Conservation (phyloP, 2,797 vertebrate genomes). For the Neoniphon sammara region DNA sequence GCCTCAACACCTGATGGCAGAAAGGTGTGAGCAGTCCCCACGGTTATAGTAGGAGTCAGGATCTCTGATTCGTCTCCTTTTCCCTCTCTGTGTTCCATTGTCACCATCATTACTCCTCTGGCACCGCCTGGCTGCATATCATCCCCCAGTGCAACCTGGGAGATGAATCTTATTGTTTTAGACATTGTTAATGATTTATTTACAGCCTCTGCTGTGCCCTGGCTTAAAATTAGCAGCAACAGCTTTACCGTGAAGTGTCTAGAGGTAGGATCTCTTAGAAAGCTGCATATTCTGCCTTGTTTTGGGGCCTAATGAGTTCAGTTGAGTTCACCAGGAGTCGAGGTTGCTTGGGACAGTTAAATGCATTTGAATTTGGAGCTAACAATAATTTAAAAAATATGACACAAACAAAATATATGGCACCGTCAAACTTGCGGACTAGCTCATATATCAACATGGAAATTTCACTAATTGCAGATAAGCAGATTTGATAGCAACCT, state of each 20-base stretch:
- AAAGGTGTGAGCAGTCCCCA: slow-evolving; percentile 14
- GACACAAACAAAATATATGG: background rate
- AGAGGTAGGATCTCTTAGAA: slow-evolving; percentile 37
- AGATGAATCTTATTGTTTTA: slow-evolving; percentile 69
- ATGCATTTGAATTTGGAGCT: slow-evolving; percentile 14
- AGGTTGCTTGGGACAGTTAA: slow-evolving; percentile 21
- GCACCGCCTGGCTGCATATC: slow-evolving; percentile 25
- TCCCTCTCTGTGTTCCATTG: slow-evolving; percentile 12
- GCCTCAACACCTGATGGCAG: slow-evolving; percentile 32
- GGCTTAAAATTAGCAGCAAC: slow-evolving; percentile 62
- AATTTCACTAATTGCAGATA: background rate
- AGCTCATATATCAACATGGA: background rate
- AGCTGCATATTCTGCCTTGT: slow-evolving; percentile 22
- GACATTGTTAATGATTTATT: slow-evolving; percentile 75
- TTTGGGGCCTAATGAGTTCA: slow-evolving; percentile 38
- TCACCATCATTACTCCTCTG: slow-evolving; percentile 37
- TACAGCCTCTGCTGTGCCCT: slow-evolving; percentile 56
- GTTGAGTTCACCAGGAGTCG: slow-evolving; percentile 5
- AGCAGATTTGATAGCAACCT: too few species aligned
- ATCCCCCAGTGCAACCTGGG: slow-evolving; percentile 27
- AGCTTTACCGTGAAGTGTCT: slow-evolving; percentile 44
- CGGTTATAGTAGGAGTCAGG: slow-evolving; percentile 7
- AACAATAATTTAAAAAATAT: slow-evolving; percentile 12
- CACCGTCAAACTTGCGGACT: background rate
- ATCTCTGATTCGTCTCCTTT: slow-evolving; percentile 26